Evolutionary conservation across 2,113 vertebrate genomes (phyloP).

Genomic region (Hystrix brachyura): DNA sequence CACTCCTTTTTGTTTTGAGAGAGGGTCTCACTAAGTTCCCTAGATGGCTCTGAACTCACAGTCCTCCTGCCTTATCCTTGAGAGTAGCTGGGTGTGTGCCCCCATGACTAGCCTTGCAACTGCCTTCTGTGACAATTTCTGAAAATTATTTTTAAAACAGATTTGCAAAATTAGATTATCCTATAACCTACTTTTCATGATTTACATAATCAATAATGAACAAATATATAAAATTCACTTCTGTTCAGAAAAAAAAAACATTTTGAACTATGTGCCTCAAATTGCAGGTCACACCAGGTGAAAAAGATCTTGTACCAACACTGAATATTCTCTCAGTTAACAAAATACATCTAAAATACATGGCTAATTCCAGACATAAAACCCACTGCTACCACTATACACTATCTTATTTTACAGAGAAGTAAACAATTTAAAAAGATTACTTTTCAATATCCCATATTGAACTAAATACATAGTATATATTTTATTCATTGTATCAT

Average conservation of each 20-base stretch:
- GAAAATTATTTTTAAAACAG: constrained; percentile 55
- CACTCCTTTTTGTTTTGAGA: not conserved
- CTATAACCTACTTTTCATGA: not conserved
- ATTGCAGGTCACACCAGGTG: not conserved
- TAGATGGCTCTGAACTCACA: not conserved
- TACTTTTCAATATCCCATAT: not conserved
- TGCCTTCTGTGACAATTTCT: not conserved
- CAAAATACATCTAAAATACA: constrained; percentile 6
- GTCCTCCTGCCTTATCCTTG: not conserved
- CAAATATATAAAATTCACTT: constrained; percentile 36
- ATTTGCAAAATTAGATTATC: constrained; percentile 36
- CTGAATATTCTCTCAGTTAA: not conserved
- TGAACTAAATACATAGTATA: constrained; percentile 39
- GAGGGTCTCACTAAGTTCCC: not conserved
- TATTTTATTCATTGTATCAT: constrained; percentile 39
- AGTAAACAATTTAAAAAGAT: constrained; percentile 39
- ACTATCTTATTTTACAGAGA: not conserved
- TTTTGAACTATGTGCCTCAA: not conserved
- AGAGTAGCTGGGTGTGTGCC: not conserved
- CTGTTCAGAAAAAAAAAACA: not conserved
- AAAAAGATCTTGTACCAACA: constrained; percentile 13
- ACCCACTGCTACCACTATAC: not conserved
- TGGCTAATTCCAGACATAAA: constrained; percentile 48
- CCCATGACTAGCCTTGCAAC: not conserved
- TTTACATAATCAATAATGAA: constrained; percentile 39